Conservation (phyloP, 53 echinoderm and acorn worm species). For the Actinopyga echinites region DNA sequence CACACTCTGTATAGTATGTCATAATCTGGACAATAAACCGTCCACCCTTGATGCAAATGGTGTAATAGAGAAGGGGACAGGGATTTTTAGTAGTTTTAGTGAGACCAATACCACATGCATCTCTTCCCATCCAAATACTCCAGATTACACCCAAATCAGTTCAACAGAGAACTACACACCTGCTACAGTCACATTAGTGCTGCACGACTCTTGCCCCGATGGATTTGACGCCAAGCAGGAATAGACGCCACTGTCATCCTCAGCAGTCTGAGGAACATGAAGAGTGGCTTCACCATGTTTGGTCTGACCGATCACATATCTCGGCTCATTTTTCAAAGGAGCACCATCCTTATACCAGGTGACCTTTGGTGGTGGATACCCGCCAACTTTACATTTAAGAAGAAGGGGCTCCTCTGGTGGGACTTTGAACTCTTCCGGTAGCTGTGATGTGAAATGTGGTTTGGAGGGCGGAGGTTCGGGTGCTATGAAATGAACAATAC, state of each 20-base stretch:
- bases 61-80: no score
- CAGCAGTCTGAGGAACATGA: background rate
- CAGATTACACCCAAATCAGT: background rate
- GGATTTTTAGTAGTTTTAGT: no score
- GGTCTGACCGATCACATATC: conserved; percentile 34
- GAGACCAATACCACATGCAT: no score
- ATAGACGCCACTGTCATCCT: conserved; percentile 74
- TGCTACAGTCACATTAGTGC: conserved; percentile 59
- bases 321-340: conserved; percentile 60
- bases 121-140: no score
- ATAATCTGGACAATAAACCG: no score
- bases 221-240: conserved; percentile 70
- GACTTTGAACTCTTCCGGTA: conserved; percentile 46
- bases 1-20: no score
- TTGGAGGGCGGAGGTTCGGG: conserved; percentile 44
- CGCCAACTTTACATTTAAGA: conserved; percentile 74
- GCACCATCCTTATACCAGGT: conserved; percentile 86
- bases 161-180: background rate
- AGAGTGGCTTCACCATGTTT: conserved; percentile 17
- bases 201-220: conserved; percentile 59
- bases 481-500: background rate
- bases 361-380: conserved; percentile 72
- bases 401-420: conserved; percentile 67
- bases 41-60: no score
- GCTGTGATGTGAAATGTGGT: conserved; percentile 16